A percentile compares a stretch with the other conserved stretches of the same genome.
These are phyloP conservation scores for Apis florea DNA, from an alignment of 1,140 invertebrate genomes.

Conservation along the genomic window DNA sequence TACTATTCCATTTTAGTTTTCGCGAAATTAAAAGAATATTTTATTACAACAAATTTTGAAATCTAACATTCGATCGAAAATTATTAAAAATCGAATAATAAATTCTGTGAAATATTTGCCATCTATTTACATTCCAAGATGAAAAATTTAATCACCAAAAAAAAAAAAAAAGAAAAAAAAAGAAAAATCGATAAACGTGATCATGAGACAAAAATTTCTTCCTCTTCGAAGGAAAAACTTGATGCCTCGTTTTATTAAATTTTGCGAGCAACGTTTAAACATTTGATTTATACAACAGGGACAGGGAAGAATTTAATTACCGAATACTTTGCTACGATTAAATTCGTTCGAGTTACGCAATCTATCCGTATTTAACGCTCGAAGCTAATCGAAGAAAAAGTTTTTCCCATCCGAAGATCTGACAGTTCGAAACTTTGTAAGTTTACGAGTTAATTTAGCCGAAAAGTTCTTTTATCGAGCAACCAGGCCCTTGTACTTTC, in stretches of 20 bases:
- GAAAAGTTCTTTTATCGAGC: constrained; percentile 28
- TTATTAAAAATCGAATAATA: no score
- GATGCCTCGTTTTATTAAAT: not conserved
- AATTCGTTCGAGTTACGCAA: constrained; percentile 22
- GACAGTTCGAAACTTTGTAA: not conserved
- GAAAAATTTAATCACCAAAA: no score
- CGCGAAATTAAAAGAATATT: no score
- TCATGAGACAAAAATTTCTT: not conserved
- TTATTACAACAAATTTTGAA: no score
- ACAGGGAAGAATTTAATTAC: constrained; percentile 25
- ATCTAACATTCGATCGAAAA: not conserved
- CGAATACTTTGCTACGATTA: constrained; percentile 19
- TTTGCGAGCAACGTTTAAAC: not conserved
- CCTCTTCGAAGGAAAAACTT: not conserved
- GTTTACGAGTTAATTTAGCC: constrained; percentile 28
- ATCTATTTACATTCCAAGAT: not conserved
- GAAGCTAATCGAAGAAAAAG: constrained; percentile 25
- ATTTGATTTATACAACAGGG: not conserved
- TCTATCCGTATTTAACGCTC: constrained; percentile 22
- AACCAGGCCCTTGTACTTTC: not conserved
- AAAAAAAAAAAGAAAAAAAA: not conserved
- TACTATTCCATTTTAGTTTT: no score
- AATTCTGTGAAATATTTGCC: no score
- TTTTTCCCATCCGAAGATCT: constrained; percentile 13
- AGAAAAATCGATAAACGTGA: no score